Evolutionary conservation across 2,797 vertebrate genomes (phyloP).

Genomic region (Saxicola maurus): DNA sequence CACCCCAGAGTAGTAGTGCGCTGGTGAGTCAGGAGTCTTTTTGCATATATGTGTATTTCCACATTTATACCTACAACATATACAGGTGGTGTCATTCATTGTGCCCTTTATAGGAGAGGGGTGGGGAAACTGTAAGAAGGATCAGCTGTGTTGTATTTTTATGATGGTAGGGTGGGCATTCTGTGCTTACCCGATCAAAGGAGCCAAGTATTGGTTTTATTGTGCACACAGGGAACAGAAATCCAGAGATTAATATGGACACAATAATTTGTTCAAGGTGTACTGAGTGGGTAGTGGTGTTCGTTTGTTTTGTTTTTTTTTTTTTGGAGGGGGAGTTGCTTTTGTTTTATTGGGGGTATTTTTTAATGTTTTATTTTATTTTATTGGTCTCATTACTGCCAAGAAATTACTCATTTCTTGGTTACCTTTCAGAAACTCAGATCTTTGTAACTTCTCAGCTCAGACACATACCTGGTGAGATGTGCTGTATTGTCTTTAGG

Average conservation of each 20-base stretch:
- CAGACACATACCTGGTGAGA: background rate
- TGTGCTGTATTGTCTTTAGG: background rate
- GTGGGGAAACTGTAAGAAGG: background rate
- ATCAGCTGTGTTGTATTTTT: background rate
- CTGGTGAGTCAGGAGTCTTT: background rate
- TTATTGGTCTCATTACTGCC: background rate
- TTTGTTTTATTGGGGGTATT: background rate
- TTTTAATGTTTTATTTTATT: background rate
- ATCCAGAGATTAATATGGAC: background rate
- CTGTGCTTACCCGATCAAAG: background rate
- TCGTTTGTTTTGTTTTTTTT: no score
- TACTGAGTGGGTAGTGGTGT: background rate
- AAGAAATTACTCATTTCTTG: no score
- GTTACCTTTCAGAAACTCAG: background rate
- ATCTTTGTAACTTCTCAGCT: background rate
- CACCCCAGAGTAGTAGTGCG: background rate
- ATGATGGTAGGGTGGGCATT: background rate
- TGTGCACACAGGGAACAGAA: background rate
- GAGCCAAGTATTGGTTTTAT: background rate
- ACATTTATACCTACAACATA: fast-evolving
- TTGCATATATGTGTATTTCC: background rate
- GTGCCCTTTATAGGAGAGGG: background rate
- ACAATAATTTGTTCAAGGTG: background rate
- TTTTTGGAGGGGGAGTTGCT: background rate
- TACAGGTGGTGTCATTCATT: background rate